These are phyloP conservation scores for Symphodus melops DNA, from an alignment of 2,113 vertebrate species.

Conservation along the genomic window DNA sequence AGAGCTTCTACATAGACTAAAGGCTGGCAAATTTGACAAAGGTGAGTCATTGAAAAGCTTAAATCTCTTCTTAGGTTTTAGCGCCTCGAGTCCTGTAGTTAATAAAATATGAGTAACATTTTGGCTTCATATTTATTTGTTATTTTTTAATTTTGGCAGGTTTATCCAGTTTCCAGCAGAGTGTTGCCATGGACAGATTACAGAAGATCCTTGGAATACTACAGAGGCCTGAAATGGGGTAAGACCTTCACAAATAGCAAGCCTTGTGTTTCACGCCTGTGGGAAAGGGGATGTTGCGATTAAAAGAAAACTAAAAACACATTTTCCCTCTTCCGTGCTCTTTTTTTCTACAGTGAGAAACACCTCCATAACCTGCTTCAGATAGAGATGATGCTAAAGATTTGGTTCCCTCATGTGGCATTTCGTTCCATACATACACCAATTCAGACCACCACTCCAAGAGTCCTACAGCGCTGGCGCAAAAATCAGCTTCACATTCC, in stretches of 20 bases:
- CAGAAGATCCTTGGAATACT: slow-evolving; percentile 91
- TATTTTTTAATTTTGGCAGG: slow-evolving; percentile 72
- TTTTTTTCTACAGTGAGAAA: slow-evolving; percentile 80
- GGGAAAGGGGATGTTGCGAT: too few species aligned
- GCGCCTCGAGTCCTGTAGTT: neutral
- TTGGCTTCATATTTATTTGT: neutral
- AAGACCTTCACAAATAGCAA: slow-evolving; percentile 36
- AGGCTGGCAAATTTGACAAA: slow-evolving; percentile 88
- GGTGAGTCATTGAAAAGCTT: slow-evolving; percentile 72
- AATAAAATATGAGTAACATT: neutral
- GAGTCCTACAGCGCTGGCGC: slow-evolving; percentile 55
- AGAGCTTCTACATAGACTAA: slow-evolving; percentile 87
- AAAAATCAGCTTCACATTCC: slow-evolving; percentile 81
- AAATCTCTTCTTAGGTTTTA: neutral
- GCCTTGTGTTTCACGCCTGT: too few species aligned
- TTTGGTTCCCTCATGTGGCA: slow-evolving; percentile 88
- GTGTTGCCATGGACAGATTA: slow-evolving; percentile 90
- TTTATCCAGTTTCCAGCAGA: slow-evolving; percentile 91
- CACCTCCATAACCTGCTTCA: slow-evolving; percentile 90
- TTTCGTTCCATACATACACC: slow-evolving; percentile 7
- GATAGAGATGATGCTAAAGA: slow-evolving; percentile 90
- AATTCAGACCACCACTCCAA: slow-evolving; percentile 32
- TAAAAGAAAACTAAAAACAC: neutral
- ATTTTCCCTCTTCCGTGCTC: neutral
- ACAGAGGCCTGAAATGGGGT: slow-evolving; percentile 92